A percentile compares a stretch with the other conserved stretches of the same genome.
Conservation (phyloP, 2,888 invertebrate species). For the Cyrtodaria siliqua region DNA sequence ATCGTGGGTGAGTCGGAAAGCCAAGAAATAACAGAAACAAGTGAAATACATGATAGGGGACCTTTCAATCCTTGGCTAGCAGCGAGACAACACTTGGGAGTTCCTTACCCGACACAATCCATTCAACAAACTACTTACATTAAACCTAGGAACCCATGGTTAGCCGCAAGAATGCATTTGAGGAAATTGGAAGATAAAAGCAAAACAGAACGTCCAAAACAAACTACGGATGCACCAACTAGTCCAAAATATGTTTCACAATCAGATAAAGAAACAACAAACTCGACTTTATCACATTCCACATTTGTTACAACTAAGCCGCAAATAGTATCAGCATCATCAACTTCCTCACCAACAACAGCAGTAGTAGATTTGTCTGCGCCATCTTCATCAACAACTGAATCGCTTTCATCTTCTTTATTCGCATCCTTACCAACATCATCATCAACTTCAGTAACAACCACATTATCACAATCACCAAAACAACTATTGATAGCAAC, state of each 20-base stretch:
- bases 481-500: too few relatives aligned
- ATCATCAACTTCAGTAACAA: too few relatives aligned
- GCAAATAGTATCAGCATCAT: not conserved
- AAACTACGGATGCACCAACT: too few relatives aligned
- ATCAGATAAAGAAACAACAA: too few relatives aligned
- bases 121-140: not conserved
- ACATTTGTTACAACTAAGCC: not conserved
- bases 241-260: too few relatives aligned
- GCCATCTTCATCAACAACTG: too few relatives aligned
- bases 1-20: not conserved
- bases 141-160: not conserved
- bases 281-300: too few relatives aligned
- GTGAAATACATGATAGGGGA: not conserved
- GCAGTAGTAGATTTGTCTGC: too few relatives aligned
- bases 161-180: constrained; percentile 1
- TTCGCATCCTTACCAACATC: too few relatives aligned
- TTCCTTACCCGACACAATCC: not conserved
- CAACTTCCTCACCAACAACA: too few relatives aligned
- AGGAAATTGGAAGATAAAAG: not conserved
- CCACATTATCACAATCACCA: too few relatives aligned
- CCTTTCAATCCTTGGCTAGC: constrained; percentile 6
- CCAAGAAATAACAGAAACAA: constrained; percentile 7
- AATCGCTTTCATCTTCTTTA: not conserved
- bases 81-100: constrained; percentile 1
- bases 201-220: too few relatives aligned